Conservation (phyloP, 2,888 invertebrate genomes). For the Dynastes hyllus region DNA sequence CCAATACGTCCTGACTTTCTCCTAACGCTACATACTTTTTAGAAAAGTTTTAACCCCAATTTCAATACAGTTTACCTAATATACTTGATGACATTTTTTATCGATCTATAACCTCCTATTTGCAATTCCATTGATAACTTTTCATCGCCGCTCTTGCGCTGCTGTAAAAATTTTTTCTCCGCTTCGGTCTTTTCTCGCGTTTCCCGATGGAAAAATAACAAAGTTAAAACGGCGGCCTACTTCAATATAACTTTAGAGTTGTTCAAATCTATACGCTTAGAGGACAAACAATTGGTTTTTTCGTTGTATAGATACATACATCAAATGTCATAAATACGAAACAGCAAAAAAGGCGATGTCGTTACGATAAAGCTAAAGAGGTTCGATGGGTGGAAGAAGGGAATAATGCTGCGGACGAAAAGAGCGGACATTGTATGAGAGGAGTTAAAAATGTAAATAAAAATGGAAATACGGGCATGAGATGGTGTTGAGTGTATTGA, state of each 20-base stretch:
- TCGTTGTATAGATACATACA: not conserved
- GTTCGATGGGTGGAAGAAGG: slow-evolving; percentile 1
- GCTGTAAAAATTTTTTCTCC: not conserved
- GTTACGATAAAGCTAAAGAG: not conserved
- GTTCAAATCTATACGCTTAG: slow-evolving; percentile 10
- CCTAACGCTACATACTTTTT: no score
- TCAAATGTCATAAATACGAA: slow-evolving; percentile 30
- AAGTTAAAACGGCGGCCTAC: slow-evolving; percentile 23
- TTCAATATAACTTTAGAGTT: slow-evolving; percentile 32
- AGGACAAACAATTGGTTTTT: slow-evolving; percentile 20
- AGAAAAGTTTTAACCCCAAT: no score
- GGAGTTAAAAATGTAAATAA: not conserved
- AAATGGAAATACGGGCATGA: no score
- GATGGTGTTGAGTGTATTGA: no score
- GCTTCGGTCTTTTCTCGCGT: not conserved
- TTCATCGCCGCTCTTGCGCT: not conserved
- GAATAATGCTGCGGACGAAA: slow-evolving; percentile 18
- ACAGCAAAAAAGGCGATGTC: slow-evolving; percentile 15
- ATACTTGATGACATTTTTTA: no score
- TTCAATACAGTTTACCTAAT: no score
- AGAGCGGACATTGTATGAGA: not conserved
- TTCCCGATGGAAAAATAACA: slow-evolving; percentile 33
- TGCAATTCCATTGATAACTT: not conserved
- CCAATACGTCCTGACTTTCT: no score
- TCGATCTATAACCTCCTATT: not conserved